Conservation (phyloP, 2,888 invertebrate species). For the Heliconius erato region DNA sequence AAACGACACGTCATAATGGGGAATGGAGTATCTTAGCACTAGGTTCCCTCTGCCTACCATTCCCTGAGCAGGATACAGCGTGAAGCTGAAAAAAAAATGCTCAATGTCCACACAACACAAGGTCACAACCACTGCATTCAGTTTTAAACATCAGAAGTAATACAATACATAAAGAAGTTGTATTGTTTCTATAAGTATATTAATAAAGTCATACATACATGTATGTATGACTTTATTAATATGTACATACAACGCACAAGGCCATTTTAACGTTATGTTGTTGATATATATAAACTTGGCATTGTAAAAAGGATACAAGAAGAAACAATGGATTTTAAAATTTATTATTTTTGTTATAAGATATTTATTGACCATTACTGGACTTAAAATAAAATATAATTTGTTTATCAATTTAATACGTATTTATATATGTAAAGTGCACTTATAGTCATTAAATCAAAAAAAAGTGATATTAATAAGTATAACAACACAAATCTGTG, state of each 20-base stretch:
- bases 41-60: too few relatives aligned
- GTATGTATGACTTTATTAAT: not conserved
- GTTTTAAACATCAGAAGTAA: not conserved
- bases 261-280: not conserved
- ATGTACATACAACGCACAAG: not conserved
- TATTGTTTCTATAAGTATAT: not conserved
- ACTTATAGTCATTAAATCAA: not conserved
- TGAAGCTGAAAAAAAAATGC: too few relatives aligned
- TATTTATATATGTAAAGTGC: not conserved
- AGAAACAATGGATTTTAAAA: slow-evolving; percentile 11
- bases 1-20: too few relatives aligned
- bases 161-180: too few relatives aligned
- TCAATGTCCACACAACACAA: too few relatives aligned
- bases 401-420: not conserved
- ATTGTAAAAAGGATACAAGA: not conserved
- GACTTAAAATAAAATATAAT: not conserved
- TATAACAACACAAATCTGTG: not conserved
- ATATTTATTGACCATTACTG: not conserved
- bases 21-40: too few relatives aligned
- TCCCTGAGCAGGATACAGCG: too few relatives aligned
- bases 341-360: not conserved
- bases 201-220: not conserved
- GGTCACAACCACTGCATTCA: not conserved
- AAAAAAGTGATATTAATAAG: not conserved
- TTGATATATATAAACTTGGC: slow-evolving; percentile 13